Evolutionary conservation across 2,888 invertebrate genomes (phyloP).

Genomic region (Gandaritis pyraliata): DNA sequence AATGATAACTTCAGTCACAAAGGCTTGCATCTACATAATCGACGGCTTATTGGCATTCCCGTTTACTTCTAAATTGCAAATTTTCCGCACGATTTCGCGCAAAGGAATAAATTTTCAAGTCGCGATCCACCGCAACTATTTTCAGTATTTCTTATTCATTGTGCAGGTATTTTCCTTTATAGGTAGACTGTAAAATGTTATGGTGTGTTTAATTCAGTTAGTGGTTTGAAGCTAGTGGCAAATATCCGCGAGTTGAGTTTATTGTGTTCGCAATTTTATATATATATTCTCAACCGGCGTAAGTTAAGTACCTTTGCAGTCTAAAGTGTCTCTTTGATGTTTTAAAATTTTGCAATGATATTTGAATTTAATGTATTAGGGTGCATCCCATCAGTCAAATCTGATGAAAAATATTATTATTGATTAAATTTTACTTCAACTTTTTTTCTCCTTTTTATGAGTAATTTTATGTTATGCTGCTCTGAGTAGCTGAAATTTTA

Average conservation of each 20-base stretch:
- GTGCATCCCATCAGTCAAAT: no score
- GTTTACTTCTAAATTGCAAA: conserved; percentile 84
- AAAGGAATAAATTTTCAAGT: conserved; percentile 79
- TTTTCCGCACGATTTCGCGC: conserved; percentile 82
- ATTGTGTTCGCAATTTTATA: no score
- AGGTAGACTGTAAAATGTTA: conserved; percentile 9
- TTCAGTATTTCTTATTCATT: conserved; percentile 65
- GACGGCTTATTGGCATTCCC: conserved; percentile 83
- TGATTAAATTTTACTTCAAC: no score
- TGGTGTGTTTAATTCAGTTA: background rate
- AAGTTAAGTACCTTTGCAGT: no score
- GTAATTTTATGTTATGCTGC: no score
- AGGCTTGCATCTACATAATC: conserved; percentile 82
- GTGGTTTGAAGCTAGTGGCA: background rate
- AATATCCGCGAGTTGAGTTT: background rate
- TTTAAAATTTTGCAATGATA: no score
- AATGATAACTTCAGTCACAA: conserved; percentile 79
- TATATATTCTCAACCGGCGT: no score
- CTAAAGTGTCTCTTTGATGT: no score
- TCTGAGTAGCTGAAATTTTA: no score
- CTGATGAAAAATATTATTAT: no score
- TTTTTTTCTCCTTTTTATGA: no score
- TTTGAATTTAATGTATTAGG: no score
- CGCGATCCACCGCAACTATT: conserved; percentile 71
- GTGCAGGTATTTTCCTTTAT: conserved; percentile 52